Conservation (phyloP, 2,797 vertebrate genomes). For the Ficedula albicollis region DNA sequence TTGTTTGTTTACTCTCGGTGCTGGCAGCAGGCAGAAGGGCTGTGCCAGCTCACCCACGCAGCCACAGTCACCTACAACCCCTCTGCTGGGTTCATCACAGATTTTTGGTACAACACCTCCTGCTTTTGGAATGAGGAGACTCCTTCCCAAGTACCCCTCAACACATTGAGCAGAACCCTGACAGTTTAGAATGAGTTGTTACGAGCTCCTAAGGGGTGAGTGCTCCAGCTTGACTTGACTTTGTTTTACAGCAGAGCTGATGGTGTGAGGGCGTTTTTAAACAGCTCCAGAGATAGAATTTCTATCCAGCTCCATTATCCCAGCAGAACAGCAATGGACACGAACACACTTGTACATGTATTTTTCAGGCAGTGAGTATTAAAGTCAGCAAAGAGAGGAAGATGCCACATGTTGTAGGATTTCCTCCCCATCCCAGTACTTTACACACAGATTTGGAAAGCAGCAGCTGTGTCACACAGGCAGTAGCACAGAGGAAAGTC, state of each 20-base stretch:
- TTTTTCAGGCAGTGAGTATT: neutral
- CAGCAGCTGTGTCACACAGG: neutral
- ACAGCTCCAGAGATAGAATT: neutral
- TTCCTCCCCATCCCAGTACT: neutral
- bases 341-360: neutral
- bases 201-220: accelerated
- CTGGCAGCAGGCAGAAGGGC: neutral
- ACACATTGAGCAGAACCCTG: accelerated
- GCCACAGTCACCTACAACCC: neutral
- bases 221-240: neutral
- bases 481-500: neutral
- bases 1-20: neutral
- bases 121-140: neutral
- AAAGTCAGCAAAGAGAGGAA: neutral
- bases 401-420: neutral
- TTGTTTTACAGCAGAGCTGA: neutral
- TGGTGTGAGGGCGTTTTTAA: neutral
- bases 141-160: neutral
- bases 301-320: neutral
- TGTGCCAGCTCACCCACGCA: neutral
- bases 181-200: neutral
- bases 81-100: neutral
- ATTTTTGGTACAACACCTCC: neutral
- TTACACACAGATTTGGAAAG: accelerated
- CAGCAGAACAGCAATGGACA: neutral